Conservation (phyloP, 2,797 vertebrate genomes). For the Falco biarmicus region DNA sequence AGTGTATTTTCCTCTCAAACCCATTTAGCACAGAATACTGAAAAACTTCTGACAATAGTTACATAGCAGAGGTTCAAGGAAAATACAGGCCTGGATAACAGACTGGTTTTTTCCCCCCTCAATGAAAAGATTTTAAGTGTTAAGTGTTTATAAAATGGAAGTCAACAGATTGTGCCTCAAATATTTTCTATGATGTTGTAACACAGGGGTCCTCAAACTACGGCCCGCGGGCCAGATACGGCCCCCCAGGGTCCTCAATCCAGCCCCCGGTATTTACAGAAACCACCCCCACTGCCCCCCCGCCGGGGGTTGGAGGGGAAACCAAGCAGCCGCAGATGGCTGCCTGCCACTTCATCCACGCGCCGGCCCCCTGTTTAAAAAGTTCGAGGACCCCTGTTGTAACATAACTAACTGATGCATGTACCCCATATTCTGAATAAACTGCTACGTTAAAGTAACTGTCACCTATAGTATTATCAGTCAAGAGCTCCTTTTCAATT, state of each 20-base stretch:
- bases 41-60: not conserved
- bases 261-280: too few species aligned
- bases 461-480: not conserved
- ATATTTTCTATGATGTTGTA: not conserved
- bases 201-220: not conserved
- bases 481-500: not conserved
- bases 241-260: too few species aligned
- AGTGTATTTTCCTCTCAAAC: not conserved
- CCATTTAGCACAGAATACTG: not conserved
- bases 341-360: too few species aligned
- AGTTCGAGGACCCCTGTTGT: too few species aligned
- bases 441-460: not conserved
- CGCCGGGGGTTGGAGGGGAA: too few species aligned
- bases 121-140: not conserved
- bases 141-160: not conserved
- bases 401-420: not conserved
- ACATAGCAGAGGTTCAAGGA: not conserved
- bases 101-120: not conserved
- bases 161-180: not conserved
- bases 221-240: too few species aligned
- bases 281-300: too few species aligned
- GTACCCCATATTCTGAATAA: not conserved
- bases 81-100: not conserved
- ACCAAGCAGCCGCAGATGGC: too few species aligned
- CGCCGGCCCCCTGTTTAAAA: too few species aligned